Evolutionary conservation across 2,888 invertebrate genomes (phyloP).

Genomic region (Podotricha telesiphe): DNA sequence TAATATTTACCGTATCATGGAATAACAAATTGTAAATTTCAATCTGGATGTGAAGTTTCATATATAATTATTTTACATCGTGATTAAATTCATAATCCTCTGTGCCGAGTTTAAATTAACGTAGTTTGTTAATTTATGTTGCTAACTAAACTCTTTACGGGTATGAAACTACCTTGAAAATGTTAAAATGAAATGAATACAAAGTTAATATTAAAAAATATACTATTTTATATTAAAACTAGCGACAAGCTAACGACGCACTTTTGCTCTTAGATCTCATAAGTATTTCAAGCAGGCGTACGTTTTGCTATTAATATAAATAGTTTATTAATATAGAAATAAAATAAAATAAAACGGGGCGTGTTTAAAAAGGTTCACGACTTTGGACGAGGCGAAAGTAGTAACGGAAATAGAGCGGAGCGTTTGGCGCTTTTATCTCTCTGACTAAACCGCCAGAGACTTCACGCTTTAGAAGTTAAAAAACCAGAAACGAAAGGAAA

Average conservation of each 20-base stretch:
- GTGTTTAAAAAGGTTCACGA: too few species aligned
- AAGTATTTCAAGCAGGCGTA: background rate
- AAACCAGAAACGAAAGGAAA: too few species aligned
- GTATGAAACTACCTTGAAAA: background rate
- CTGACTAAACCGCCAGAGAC: too few species aligned
- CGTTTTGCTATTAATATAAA: too few species aligned
- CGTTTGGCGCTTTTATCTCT: too few species aligned
- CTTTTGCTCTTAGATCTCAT: background rate
- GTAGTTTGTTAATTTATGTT: constrained; percentile 20
- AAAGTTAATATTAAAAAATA: background rate
- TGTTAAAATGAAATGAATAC: background rate
- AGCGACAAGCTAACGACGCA: too few species aligned
- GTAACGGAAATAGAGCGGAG: too few species aligned
- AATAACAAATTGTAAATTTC: background rate
- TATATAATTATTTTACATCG: constrained; percentile 15
- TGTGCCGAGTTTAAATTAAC: constrained; percentile 18
- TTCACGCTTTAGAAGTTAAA: too few species aligned
- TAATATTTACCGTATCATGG: background rate
- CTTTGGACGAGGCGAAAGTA: too few species aligned
- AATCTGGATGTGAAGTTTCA: background rate
- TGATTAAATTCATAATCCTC: constrained; percentile 20
- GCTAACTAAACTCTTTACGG: constrained; percentile 12
- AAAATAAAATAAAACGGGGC: too few species aligned
- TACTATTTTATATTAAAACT: constrained; percentile 8
- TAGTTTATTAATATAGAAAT: too few species aligned